Conservation (phyloP, 1,140 invertebrate genomes). For the Coenobita brevimanus region DNA sequence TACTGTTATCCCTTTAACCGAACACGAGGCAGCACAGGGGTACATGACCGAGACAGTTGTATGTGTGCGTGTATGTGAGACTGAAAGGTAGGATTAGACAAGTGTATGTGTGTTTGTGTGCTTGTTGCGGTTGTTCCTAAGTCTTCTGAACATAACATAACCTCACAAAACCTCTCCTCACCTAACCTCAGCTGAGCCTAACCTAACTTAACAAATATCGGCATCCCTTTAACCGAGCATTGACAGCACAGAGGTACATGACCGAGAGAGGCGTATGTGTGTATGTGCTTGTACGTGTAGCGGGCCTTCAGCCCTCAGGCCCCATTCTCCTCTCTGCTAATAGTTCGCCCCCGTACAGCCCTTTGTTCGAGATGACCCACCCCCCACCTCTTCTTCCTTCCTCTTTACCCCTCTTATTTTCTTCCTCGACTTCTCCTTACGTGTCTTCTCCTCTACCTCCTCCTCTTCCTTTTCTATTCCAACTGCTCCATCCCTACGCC, state of each 20-base stretch:
- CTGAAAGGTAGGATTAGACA: too few relatives aligned
- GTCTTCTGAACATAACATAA: too few relatives aligned
- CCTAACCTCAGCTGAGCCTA: too few relatives aligned
- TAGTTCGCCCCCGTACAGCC: background rate
- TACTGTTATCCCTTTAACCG: too few relatives aligned
- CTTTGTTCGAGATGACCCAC: background rate
- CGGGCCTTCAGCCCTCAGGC: background rate
- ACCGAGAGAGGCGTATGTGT: background rate
- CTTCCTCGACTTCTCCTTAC: background rate
- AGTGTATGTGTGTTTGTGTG: too few relatives aligned
- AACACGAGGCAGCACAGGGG: too few relatives aligned
- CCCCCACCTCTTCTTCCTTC: background rate
- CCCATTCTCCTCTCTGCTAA: background rate
- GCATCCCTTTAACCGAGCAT: background rate
- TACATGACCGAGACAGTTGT: too few relatives aligned
- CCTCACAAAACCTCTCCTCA: too few relatives aligned
- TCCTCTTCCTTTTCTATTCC: background rate
- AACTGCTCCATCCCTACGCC: background rate
- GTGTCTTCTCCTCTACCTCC: background rate
- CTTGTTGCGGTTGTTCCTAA: too few relatives aligned
- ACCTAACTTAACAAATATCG: too few relatives aligned
- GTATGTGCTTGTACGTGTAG: background rate
- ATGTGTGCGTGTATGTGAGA: too few relatives aligned
- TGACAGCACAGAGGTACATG: background rate
- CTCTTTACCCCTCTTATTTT: too few relatives aligned